Evolutionary conservation across 2,113 vertebrate species (phyloP).

Genomic region (Xiphias gladius): DNA sequence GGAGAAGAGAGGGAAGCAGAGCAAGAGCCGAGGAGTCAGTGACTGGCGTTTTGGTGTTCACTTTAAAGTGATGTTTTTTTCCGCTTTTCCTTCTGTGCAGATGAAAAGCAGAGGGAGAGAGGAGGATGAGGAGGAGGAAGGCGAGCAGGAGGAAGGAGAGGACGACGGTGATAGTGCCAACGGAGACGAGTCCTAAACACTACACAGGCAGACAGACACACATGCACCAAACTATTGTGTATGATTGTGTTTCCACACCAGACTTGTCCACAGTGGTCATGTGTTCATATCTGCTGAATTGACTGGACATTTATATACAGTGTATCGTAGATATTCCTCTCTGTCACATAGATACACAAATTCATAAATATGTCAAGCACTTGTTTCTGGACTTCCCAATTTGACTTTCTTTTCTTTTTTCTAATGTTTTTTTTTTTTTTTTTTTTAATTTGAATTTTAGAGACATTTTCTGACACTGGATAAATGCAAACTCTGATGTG

Average conservation of each 20-base stretch:
- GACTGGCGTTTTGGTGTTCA: background rate
- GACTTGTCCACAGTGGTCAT: conserved; percentile 26
- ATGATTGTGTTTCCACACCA: conserved; percentile 19
- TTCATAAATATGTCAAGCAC: conserved; percentile 5
- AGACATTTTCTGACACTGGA: background rate
- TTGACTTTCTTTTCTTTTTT: background rate
- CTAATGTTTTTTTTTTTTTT: background rate
- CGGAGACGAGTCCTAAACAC: conserved; percentile 72
- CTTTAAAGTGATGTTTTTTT: background rate
- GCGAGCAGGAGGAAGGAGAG: conserved; percentile 82
- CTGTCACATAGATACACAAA: conserved; percentile 18
- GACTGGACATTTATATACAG: conserved; percentile 42
- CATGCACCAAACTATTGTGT: conserved; percentile 34
- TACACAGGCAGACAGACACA: conserved; percentile 1
- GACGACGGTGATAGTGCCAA: conserved; percentile 78
- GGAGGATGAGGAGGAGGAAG: conserved; percentile 85
- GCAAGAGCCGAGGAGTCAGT: background rate
- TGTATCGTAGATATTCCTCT: conserved; percentile 32
- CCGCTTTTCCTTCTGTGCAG: conserved; percentile 37
- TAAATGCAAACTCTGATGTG: conserved; percentile 6
- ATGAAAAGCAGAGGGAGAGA: conserved; percentile 72
- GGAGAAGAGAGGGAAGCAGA: conserved; percentile 25
- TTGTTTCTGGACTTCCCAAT: conserved; percentile 13
- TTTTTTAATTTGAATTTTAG: conserved; percentile 7
- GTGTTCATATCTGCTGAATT: conserved; percentile 32